These are phyloP conservation scores for Nyctereutes procyonoides DNA, from an alignment of 2,113 vertebrate genomes.

Conservation along the genomic window DNA sequence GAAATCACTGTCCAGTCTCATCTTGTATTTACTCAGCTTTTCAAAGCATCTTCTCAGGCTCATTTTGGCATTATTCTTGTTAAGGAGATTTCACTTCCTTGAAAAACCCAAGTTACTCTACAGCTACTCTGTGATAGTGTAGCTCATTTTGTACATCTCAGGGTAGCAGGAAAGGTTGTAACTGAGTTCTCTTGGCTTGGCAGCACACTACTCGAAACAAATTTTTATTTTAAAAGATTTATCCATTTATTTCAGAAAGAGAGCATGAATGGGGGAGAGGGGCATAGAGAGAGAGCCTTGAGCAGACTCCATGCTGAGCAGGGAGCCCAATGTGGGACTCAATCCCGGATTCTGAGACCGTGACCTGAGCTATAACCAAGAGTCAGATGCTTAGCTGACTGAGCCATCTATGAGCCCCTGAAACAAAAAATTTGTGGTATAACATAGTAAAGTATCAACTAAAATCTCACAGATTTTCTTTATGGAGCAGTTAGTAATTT, in stretches of 20 bases:
- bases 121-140: not conserved
- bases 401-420: not conserved
- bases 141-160: slow-evolving; percentile 19
- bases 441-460: not conserved
- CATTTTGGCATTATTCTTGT: not conserved
- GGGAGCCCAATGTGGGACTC: not conserved
- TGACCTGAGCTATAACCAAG: not conserved
- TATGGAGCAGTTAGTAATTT: not conserved
- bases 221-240: not conserved
- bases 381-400: not conserved
- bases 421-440: slow-evolving; percentile 25
- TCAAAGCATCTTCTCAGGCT: not conserved
- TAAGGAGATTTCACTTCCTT: not conserved
- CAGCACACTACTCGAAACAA: not conserved
- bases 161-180: not conserved
- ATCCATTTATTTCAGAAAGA: not conserved
- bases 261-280: not conserved
- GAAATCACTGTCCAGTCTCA: not conserved
- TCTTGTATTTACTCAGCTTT: not conserved
- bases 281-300: not conserved
- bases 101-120: not conserved
- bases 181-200: not conserved
- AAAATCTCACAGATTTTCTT: not conserved
- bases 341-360: not conserved
- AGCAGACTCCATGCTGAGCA: not conserved